Conservation (phyloP, 2,888 invertebrate species). For the Anagyrus pseudococci region DNA sequence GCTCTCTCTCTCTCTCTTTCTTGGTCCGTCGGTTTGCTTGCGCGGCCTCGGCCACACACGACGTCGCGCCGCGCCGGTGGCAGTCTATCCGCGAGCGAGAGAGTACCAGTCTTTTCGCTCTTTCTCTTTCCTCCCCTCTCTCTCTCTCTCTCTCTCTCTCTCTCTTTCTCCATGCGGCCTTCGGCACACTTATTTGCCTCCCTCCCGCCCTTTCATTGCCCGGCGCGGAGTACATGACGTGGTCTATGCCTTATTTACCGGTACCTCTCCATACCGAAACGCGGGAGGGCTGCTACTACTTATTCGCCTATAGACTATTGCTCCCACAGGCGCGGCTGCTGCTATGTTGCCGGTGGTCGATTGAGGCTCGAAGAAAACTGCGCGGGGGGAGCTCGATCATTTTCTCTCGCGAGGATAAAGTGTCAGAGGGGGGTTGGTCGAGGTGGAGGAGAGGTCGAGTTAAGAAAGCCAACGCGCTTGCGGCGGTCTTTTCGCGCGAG, state of each 20-base stretch:
- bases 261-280: not conserved
- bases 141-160: conserved; percentile 5
- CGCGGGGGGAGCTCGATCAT: no score
- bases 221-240: not conserved
- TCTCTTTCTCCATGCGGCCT: conserved; percentile 27
- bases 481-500: no score
- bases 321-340: not conserved
- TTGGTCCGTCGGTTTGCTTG: no score
- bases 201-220: not conserved
- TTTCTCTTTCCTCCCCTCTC: conserved; percentile 8
- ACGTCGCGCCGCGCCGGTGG: conserved; percentile 37
- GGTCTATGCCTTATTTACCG: not conserved
- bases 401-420: no score
- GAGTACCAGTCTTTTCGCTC: not conserved
- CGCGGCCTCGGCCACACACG: conserved; percentile 40
- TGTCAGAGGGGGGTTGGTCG: no score
- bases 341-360: not conserved
- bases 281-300: not conserved
- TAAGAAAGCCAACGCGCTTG: no score
- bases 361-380: no score
- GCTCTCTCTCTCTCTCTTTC: conserved; percentile 26
- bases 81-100: conserved; percentile 36
- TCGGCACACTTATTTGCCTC: conserved; percentile 23
- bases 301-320: not conserved
- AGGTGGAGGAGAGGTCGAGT: no score